Conservation (phyloP, 2,113 vertebrate species). For the Syngnathus scovelli region DNA sequence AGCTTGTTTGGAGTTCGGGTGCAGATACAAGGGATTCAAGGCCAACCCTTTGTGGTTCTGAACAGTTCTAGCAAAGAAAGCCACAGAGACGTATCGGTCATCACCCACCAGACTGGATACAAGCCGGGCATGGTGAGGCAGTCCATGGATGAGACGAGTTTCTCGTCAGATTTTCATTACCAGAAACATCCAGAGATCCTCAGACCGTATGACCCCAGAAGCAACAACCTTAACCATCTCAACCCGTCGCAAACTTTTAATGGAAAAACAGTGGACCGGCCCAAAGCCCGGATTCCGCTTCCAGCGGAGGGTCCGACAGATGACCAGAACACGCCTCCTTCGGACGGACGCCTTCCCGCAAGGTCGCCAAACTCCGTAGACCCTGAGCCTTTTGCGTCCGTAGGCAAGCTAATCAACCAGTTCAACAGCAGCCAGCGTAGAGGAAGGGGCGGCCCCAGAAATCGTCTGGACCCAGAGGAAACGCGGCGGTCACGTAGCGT, state of each 20-base stretch:
- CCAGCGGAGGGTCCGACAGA: slow-evolving; percentile 47
- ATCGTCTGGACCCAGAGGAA: slow-evolving; percentile 76
- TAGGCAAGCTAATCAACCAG: slow-evolving; percentile 84
- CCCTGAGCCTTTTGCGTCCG: slow-evolving; percentile 77
- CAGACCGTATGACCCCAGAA: slow-evolving; percentile 82
- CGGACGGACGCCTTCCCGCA: slow-evolving; percentile 17
- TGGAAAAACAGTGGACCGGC: slow-evolving; percentile 43
- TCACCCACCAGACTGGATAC: slow-evolving; percentile 56
- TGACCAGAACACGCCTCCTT: slow-evolving; percentile 35
- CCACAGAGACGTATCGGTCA: slow-evolving; percentile 53
- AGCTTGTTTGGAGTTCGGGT: slow-evolving; percentile 86
- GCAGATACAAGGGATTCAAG: slow-evolving; percentile 87
- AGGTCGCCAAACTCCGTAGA: slow-evolving; percentile 66
- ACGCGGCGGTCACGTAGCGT: slow-evolving; percentile 81
- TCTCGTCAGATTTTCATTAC: slow-evolving; percentile 74
- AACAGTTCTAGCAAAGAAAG: slow-evolving; percentile 77
- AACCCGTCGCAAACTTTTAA: slow-evolving; percentile 44
- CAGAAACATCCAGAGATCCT: slow-evolving; percentile 83
- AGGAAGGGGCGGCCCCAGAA: slow-evolving; percentile 77
- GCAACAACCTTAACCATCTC: slow-evolving; percentile 60
- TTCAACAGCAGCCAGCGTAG: slow-evolving; percentile 79
- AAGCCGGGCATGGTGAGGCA: slow-evolving; percentile 43
- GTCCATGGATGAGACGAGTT: slow-evolving; percentile 45
- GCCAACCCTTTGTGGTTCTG: slow-evolving; percentile 87
- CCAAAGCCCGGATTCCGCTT: slow-evolving; percentile 63